phyloP scores from a whole-genome alignment of 2,888 invertebrate species.

The Colostygia pectinataria region DNA sequence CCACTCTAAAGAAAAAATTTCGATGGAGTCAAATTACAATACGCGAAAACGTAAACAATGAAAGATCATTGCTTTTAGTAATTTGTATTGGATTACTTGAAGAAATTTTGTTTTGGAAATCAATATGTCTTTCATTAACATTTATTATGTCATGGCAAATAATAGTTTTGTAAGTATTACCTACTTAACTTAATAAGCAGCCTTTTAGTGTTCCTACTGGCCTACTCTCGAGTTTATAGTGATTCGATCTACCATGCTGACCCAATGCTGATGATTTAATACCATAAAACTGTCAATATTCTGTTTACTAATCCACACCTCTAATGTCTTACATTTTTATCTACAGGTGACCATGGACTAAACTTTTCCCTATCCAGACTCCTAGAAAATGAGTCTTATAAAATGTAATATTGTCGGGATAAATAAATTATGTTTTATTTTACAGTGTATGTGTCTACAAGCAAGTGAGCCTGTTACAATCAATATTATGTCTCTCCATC shows the following conservation, averaged over 20 bases:
- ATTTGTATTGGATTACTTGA: conserved; percentile 64
- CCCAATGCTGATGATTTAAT: too few relatives aligned
- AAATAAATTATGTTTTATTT: conserved; percentile 30
- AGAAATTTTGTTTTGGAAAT: conserved; percentile 74
- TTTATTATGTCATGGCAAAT: conserved; percentile 58
- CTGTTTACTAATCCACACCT: too few relatives aligned
- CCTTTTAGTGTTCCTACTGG: too few relatives aligned
- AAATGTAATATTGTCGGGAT: too few relatives aligned
- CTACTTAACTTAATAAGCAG: too few relatives aligned
- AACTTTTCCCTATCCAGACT: too few relatives aligned
- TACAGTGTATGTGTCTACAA: conserved; percentile 61
- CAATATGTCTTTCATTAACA: conserved; percentile 63
- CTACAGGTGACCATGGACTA: too few relatives aligned
- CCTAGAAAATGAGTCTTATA: too few relatives aligned
- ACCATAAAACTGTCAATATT: too few relatives aligned
- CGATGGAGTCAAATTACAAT: conserved; percentile 57
- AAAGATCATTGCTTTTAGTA: conserved; percentile 53
- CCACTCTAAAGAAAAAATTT: conserved; percentile 54
- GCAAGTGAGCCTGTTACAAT: conserved; percentile 61
- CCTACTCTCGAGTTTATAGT: too few relatives aligned
- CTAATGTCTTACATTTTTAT: too few relatives aligned
- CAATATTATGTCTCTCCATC: conserved; percentile 52
- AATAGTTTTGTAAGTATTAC: conserved; percentile 70
- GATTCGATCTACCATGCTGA: too few relatives aligned
- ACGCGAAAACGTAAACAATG: conserved; percentile 50